Evolutionary conservation across 2,888 invertebrate species (phyloP), one percentile per base, ranked within the genome.

Genomic region (Heteromyza rotundicornis): DNA sequence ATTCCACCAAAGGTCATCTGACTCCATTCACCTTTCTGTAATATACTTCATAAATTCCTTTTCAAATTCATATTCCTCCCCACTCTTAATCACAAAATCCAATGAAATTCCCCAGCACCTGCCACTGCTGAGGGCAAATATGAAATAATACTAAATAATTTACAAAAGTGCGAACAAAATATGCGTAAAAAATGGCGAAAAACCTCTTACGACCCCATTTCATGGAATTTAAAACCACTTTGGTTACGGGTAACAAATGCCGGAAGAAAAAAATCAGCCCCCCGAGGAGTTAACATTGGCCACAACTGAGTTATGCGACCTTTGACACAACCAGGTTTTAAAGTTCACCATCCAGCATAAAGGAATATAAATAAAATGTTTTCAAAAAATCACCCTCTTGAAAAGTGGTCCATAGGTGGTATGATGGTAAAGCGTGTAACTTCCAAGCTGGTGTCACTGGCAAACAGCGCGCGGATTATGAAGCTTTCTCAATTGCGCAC

Each of bases 171-270:
- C 68, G 74, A 77, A 73, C 70, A 70, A 73, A 78, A 79, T 76
- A 73, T 78, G 79, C 74, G 76, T 73, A 73, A 72, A 77, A 77
- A 73, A 74, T 69, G 66, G 65, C 64, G 68, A 74, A 66, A 68
- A 71, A 71, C 72, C 67, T 69, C 20, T 19, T 66, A 75, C 76
- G 80, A 79, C 73, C 75, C 71, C 75, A 78, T 77, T 80, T 80
- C 80, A 79, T 80, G 80, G 80, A 80, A 79, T 81, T 79, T 81
- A 77, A 74, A 74, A 74, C 78, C 74, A 77, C 74, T 74, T 77
- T 68, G 61, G 59, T 51, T 66, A 64, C 50, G 57, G 55, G 60
- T 51, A 60, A 60, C 59, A 54, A n/a, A n/a, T n/a, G n/a, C n/a
- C n/a, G n/a, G 16, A 20, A 23, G 50, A 52, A 22, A 35, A 55